A percentile compares a stretch with the other conserved stretches of the same genome.
Conservation (phyloP, 30 jellyfish, hydroid and myxozoan species). For the Cassiopea xamachana region DNA sequence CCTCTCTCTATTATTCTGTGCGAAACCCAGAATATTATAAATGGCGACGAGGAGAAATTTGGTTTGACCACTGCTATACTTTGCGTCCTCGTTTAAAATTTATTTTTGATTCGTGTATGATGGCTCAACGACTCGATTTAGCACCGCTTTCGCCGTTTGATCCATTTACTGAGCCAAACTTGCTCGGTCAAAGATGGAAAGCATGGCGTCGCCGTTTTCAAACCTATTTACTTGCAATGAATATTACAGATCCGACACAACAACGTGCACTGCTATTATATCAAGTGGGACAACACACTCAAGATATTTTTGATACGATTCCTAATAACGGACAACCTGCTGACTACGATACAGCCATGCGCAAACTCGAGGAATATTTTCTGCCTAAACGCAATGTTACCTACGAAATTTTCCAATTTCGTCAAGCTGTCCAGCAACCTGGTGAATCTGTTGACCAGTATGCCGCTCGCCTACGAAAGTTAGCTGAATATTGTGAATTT, state of each 20-base stretch:
- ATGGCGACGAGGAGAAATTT: no score
- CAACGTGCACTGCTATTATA: constrained; percentile 18
- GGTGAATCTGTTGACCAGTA: background rate
- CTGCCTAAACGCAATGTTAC: constrained; percentile 16
- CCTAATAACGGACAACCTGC: background rate
- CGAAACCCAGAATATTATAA: no score
- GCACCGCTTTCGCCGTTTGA: constrained; percentile 9
- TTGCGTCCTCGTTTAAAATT: no score
- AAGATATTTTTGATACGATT: constrained; percentile 27
- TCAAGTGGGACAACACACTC: constrained; percentile 3
- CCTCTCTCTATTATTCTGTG: no score
- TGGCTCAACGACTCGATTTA: background rate
- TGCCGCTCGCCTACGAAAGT: background rate
- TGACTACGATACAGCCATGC: constrained; percentile 19
- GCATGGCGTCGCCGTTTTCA: constrained; percentile 5
- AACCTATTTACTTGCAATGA: constrained; percentile 13
- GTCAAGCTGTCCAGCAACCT: background rate
- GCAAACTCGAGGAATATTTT: background rate
- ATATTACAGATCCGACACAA: constrained; percentile 36
- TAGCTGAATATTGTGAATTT: background rate
- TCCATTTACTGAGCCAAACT: constrained; percentile 10
- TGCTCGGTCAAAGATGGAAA: constrained; percentile 27
- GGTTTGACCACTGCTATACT: no score
- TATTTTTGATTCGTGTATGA: background rate
- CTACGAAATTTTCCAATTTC: constrained; percentile 19